Percentiles rank a stretch among this genome's conserved stretches.
These are phyloP conservation scores for Eupithecia abbreviata DNA, from an alignment of 2,888 invertebrate genomes.

Conservation along the genomic window DNA sequence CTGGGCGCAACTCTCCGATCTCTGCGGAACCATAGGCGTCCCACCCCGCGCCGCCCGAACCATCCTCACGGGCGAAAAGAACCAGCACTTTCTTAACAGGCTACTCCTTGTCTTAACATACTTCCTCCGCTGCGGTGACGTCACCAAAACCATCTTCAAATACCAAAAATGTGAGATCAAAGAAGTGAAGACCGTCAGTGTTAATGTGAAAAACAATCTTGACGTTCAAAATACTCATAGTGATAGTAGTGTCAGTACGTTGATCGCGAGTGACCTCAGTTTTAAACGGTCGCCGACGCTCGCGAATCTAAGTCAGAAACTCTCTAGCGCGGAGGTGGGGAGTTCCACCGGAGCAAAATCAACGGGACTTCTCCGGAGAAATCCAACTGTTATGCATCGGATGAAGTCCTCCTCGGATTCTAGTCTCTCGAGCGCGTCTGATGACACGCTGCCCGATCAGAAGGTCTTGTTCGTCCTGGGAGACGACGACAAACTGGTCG, in stretches of 20 bases:
- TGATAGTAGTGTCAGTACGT: slow-evolving; percentile 67
- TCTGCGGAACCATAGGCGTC: slow-evolving; percentile 92
- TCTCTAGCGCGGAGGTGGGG: slow-evolving; percentile 67
- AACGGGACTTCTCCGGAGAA: slow-evolving; percentile 59
- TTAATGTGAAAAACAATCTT: slow-evolving; percentile 37
- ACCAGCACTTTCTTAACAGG: slow-evolving; percentile 87
- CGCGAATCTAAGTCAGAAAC: slow-evolving; percentile 67
- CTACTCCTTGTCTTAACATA: slow-evolving; percentile 92
- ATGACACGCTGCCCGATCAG: slow-evolving; percentile 63
- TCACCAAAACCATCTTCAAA: slow-evolving; percentile 80
- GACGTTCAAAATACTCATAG: slow-evolving; percentile 58
- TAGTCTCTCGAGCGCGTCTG: slow-evolving; percentile 68
- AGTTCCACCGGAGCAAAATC: slow-evolving; percentile 54
- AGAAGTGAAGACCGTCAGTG: slow-evolving; percentile 65
- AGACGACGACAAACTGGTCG: slow-evolving; percentile 87
- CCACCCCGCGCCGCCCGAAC: slow-evolving; percentile 91
- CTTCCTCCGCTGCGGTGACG: slow-evolving; percentile 92
- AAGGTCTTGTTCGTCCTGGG: slow-evolving; percentile 88
- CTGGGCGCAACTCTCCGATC: slow-evolving; percentile 94
- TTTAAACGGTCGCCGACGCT: slow-evolving; percentile 70
- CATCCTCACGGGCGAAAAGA: slow-evolving; percentile 88
- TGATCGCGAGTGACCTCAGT: slow-evolving; percentile 63
- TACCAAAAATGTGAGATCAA: slow-evolving; percentile 64
- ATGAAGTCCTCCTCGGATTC: slow-evolving; percentile 66
- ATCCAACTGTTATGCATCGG: slow-evolving; percentile 65